phyloP scores from a whole-genome alignment of 2,113 vertebrate species.

The Pavo muticus region DNA sequence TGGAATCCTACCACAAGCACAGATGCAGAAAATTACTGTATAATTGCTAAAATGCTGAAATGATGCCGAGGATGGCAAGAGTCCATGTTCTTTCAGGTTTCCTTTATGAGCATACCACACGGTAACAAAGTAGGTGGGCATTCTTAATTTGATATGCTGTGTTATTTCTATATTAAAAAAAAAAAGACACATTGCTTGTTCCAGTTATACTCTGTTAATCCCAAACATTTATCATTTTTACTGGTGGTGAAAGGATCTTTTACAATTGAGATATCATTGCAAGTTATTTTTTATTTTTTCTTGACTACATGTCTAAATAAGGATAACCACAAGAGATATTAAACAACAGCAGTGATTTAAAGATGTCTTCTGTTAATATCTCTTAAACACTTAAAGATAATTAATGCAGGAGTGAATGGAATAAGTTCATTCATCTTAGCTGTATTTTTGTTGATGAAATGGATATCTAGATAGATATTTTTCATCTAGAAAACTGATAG shows the following conservation, averaged over 20 bases:
- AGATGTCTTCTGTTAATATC: neutral
- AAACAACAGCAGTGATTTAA: neutral
- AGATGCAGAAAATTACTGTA: neutral
- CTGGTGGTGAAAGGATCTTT: neutral
- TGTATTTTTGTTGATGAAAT: neutral
- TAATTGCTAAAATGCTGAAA: conserved; percentile 17
- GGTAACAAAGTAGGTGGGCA: neutral
- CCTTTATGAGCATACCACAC: neutral
- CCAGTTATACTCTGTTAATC: neutral
- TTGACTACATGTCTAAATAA: neutral
- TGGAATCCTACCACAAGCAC: neutral
- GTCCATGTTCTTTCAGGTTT: neutral
- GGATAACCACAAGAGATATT: neutral
- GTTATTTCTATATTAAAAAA: neutral
- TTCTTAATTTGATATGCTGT: neutral
- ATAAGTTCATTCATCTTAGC: neutral
- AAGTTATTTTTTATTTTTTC: conserved; percentile 1
- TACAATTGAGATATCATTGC: neutral
- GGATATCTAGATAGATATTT: neutral
- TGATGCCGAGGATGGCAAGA: neutral
- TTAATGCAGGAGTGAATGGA: neutral
- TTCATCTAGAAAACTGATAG: neutral
- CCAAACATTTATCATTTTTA: neutral
- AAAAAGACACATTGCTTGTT: neutral
- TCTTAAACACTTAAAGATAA: neutral